Evolutionary conservation across 2,888 invertebrate genomes (phyloP), one percentile per base, ranked within the genome.

Genomic region (Eueremaeus valkanovi): DNA sequence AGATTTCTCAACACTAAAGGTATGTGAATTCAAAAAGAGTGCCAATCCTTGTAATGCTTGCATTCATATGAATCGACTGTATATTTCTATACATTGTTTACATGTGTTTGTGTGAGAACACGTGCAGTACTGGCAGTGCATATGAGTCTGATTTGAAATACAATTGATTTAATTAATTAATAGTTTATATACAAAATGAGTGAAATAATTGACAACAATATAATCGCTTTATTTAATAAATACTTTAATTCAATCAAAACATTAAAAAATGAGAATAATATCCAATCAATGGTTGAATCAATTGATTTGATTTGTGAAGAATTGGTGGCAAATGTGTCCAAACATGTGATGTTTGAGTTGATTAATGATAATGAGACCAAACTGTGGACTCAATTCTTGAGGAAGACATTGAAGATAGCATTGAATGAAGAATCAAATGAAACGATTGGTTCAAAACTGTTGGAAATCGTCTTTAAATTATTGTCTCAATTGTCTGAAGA

Each of bases 341-440:
- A n/a, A 1, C 16, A 33, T 29, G 33, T 33, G 18, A 33, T 63
- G 36, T 3, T 63, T 63, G 18, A 16, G 3, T 1, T 63, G 5
- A 36, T 63, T 33, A 33, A 33, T 33, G 63, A 63, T 16, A 63
- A 9, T n/a, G n/a, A n/a, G n/a, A n/a, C n/a, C 18, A 33, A 63
- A 11, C 33, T 63, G 63, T 63, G 63, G 63, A n/a, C 31, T 13
- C 6, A 63, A 11, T 63, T 63, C 31, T 31, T 63, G n/a, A 63
- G 16, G 21, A 63, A 63, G 29, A 33, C 63, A n/a, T 3, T 63
- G 33, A 63, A 63, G 29, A 36, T 21, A 33, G 13, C 63, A 63
- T n/a, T 63, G 3, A n/a, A 33, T 63, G 33, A 33, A 11, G 33
- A 33, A 33, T 63, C 29, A 63, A 33, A 63, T 29, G 63, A 63